Percentiles rank a stretch among this genome's conserved stretches.
phyloP scores from a whole-genome alignment of 2,888 invertebrate species.

The Phania funesta region DNA sequence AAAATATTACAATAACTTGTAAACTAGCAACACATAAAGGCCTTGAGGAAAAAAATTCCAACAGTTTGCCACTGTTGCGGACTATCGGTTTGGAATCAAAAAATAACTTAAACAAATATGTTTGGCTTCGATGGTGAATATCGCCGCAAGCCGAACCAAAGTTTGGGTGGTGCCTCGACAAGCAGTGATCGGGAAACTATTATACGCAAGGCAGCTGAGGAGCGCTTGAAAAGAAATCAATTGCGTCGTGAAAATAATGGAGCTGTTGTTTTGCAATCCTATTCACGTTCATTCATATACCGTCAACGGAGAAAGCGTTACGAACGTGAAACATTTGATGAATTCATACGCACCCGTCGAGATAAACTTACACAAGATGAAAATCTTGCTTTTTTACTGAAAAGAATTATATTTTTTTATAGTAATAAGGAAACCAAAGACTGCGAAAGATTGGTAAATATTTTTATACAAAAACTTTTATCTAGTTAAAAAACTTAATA shows the following conservation, averaged over 20 bases:
- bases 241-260: constrained; percentile 87
- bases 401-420: constrained; percentile 89
- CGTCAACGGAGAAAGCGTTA: constrained; percentile 85
- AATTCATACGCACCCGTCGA: constrained; percentile 80
- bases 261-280: constrained; percentile 90
- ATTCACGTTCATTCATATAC: constrained; percentile 87
- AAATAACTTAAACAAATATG: constrained; percentile 79
- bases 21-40: not conserved
- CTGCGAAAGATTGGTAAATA: constrained; percentile 84
- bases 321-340: constrained; percentile 87
- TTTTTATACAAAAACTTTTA: not conserved
- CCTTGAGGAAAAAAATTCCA: constrained; percentile 1
- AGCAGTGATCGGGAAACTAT: constrained; percentile 84
- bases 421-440: constrained; percentile 83
- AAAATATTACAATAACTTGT: not conserved
- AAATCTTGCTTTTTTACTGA: constrained; percentile 82
- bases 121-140: constrained; percentile 95
- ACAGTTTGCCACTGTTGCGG: not conserved
- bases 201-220: constrained; percentile 90
- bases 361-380: constrained; percentile 80
- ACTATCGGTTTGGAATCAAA: not conserved
- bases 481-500: too few relatives aligned
- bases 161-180: constrained; percentile 92
- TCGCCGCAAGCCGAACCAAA: constrained; percentile 92
- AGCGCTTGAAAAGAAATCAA: constrained; percentile 93